phyloP scores from a whole-genome alignment of 2,888 invertebrate species.

The Minunthozetes semirufus region DNA sequence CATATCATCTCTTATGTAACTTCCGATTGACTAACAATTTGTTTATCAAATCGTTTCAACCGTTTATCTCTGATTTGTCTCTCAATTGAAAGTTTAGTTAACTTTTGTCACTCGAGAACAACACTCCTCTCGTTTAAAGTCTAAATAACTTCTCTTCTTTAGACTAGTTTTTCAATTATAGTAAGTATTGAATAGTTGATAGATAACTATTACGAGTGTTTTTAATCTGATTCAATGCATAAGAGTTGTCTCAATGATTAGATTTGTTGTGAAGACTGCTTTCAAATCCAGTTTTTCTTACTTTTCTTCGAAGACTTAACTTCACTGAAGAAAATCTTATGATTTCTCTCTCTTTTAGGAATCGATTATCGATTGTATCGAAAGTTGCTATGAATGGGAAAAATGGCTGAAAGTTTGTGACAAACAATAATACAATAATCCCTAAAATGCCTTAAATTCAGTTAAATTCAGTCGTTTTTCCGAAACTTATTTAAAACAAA shows the following conservation, averaged over 20 bases:
- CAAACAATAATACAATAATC: slow-evolving; percentile 3
- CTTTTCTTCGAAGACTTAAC: neutral
- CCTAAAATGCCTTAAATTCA: slow-evolving; percentile 19
- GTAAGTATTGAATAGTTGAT: no score
- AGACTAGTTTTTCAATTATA: no score
- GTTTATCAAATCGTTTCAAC: neutral
- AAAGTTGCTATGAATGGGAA: slow-evolving; percentile 2
- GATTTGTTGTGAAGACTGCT: neutral
- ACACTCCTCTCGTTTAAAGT: no score
- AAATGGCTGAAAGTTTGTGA: slow-evolving; percentile 19
- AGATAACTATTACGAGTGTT: no score
- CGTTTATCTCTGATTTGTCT: no score
- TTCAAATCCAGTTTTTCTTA: neutral
- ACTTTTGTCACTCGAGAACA: no score
- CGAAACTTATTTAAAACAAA: neutral
- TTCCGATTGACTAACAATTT: neutral
- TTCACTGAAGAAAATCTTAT: neutral
- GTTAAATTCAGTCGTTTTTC: neutral
- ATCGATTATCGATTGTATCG: slow-evolving; percentile 31
- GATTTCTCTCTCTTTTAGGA: neutral
- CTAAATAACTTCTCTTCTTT: no score
- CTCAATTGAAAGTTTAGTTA: no score
- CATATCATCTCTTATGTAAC: neutral
- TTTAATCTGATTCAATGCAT: no score
- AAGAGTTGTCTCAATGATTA: no score